Percentiles rank a stretch among this genome's conserved stretches.
Evolutionary conservation across 1,140 invertebrate genomes (phyloP).

Genomic region (Leptinotarsa texana): DNA sequence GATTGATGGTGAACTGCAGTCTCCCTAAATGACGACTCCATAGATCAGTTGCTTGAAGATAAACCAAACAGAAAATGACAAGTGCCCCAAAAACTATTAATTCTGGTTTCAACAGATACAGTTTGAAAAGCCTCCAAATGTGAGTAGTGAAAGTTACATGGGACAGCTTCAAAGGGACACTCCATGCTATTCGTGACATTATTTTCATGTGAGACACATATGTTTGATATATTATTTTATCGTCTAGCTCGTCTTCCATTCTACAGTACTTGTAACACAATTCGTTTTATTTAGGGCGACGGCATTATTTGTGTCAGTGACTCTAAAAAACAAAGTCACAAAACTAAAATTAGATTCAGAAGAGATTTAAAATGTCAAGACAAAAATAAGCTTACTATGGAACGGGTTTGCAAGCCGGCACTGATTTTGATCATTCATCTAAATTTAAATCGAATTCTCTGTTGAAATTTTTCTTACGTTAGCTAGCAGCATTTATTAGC

Average conservation of each 20-base stretch:
- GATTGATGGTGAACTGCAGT: slow-evolving; percentile 69
- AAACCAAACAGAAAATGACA: slow-evolving; percentile 70
- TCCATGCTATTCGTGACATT: slow-evolving; percentile 75
- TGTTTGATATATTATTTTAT: slow-evolving; percentile 81
- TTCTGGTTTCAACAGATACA: slow-evolving; percentile 77
- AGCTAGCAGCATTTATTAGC: too few species aligned
- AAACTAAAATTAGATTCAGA: slow-evolving; percentile 39
- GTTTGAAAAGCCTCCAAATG: slow-evolving; percentile 73
- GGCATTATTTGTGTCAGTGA: slow-evolving; percentile 36
- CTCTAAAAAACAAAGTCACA: slow-evolving; percentile 41
- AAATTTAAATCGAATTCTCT: too few species aligned
- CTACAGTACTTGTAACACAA: slow-evolving; percentile 27
- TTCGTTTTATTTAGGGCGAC: slow-evolving; percentile 29
- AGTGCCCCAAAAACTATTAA: slow-evolving; percentile 68
- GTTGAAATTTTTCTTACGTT: too few species aligned
- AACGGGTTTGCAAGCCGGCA: neutral
- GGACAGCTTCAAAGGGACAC: slow-evolving; percentile 68
- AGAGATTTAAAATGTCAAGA: neutral
- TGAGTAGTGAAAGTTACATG: slow-evolving; percentile 61
- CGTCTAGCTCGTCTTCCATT: slow-evolving; percentile 89
- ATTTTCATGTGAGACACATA: slow-evolving; percentile 83
- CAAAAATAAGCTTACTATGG: slow-evolving; percentile 13
- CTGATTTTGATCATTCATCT: too few species aligned
- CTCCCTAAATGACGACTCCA: slow-evolving; percentile 76
- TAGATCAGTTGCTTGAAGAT: slow-evolving; percentile 77